Evolutionary conservation across 2,113 vertebrate species (phyloP), one percentile per base, ranked within the genome.

Genomic region (Solea solea): DNA sequence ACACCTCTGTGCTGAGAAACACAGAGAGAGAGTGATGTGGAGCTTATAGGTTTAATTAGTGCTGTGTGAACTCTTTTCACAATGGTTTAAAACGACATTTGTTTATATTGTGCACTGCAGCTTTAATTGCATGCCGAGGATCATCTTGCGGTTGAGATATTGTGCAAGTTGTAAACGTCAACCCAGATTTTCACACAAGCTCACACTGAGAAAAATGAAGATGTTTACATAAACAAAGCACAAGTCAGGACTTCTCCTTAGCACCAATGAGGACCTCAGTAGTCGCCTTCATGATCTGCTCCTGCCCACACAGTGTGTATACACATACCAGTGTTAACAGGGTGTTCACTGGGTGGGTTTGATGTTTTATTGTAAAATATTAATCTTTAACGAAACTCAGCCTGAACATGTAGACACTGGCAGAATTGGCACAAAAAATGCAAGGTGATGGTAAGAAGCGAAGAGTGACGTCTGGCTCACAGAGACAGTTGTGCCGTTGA

Each of bases 171-270:
- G 21, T 52, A 64, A 57, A 51, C 21, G 3, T 45, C 49, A 41
- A 46, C 2, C 53, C 9, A 9, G 5, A 54, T 50, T 61, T 51
- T 76, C 39, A 53, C 44, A 57, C 9, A 0, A 28, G 7, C 0
- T 14, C 40, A 72, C 8, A 64, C 55, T 83, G 76, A 73, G 73
- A 41, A 84, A 81, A 50, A 83, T 14, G 52, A 25, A 2, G 27
- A 6, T 40, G 64, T 8, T 7, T 68, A 69, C 15, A 79, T 81
- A 77, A 79, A 82, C 82, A 76, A 11, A 59, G 34, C 34, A 11
- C 52, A 62, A 61, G 69, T 64, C 12, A 1, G n/a, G 55, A 75
- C 72, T n/a, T 25, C 7, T 71, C 45, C 54, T 63, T 70, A 63
- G 78, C 50, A 25, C 45, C 42, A 1, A 1, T 39, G 3, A 1